Base-by-base conservation (phyloP, 2,888 invertebrate species). In the Dysmachus trigonus region DNA sequence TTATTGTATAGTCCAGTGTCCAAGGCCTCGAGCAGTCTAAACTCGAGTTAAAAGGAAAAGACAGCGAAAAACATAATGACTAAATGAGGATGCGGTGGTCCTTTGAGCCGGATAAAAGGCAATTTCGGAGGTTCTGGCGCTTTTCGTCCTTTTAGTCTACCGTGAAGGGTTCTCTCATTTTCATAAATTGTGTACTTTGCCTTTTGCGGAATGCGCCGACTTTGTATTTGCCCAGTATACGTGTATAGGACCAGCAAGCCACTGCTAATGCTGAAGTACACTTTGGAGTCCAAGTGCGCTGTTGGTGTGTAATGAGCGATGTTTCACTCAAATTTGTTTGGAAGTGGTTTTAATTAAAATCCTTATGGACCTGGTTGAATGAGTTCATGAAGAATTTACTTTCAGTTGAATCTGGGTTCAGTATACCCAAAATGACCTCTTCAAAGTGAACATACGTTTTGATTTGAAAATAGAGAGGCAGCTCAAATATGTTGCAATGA, bases 161-260 rank as follows among this genome's bases (percentile, higher is more conserved):
- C 15, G 30, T 47, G 47, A 41, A 41, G 35, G 10, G 22, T 77
- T 77, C 27, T 47, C 30, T 13, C 47, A 47, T 77, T 77, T 77
- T 77, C 77, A 77, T 77, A 77, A 47, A 77, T 77, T 77, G 47
- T 77, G 47, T 77, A 22, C 76, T 77, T 77, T 47, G 22, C 62
- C 62, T 62, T n/a, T 8, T 62, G 6, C 41, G 41, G 77, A 41
- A 27, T 77, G 27, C 41, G 10, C 7, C 41, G 47, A 47, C 77
- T 47, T 27, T 77, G 77, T 77, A 27, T 47, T 77, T 27, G 7
- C 77, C 47, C 15, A 18, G 47, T 47, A n/a, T 22, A 6, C 47
- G n/a, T 41, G 15, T 22, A 1, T 22, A 15, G 47, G 47, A n/a
- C n/a, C n/a, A n/a, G n/a, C n/a, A n/a, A n/a, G 27, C 47, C 47